Evolutionary conservation across 2,888 invertebrate genomes (phyloP), one percentile per base, ranked within the genome.

Genomic region (Acanthosepion pharaonis): DNA sequence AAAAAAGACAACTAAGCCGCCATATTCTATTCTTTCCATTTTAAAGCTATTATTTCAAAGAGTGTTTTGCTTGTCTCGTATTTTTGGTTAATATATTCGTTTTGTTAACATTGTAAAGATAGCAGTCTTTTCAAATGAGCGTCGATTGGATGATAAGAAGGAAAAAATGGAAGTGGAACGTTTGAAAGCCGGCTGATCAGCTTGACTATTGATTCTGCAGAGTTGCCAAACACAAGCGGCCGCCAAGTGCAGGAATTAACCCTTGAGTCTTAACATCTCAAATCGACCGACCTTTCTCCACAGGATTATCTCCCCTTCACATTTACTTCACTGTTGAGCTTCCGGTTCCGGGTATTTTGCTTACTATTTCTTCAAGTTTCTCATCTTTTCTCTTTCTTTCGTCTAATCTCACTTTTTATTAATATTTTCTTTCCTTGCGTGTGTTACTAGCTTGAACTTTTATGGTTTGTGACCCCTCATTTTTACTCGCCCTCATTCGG

Each of bases 201-300:
- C 78, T 78, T 78, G 8, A n/a, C 78, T 78, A 78, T 78, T n/a
- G 78, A 78, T 78, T 78, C n/a, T 78, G 78, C 18, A 78, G 9
- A 11, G 15, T 78, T 78, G 78, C 78, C 78, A 78, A 78, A 78
- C 78, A 78, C 11, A n/a, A 78, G n/a, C n/a, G 33, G 78, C 78
- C 78, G 78, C 78, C 78, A 33, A 78, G n/a, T 78, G 33, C n/a
- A 33, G 33, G 78, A 78, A 78, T 78, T 78, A 78, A 78, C 78
- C 78, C 78, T 78, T n/a, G 33, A 78, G 78, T 33, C 78, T 78
- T 78, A 78, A 78, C 78, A 78, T 78, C 78, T 78, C n/a, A 78
- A 78, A 78, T 78, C 78, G 78, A 78, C 78, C 78, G 78, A 78
- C 78, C 78, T 78, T 78, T 78, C 78, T 78, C 78, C n/a, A n/a